Evolutionary conservation across 2,113 vertebrate genomes (phyloP).

Genomic region (Colius striatus): DNA sequence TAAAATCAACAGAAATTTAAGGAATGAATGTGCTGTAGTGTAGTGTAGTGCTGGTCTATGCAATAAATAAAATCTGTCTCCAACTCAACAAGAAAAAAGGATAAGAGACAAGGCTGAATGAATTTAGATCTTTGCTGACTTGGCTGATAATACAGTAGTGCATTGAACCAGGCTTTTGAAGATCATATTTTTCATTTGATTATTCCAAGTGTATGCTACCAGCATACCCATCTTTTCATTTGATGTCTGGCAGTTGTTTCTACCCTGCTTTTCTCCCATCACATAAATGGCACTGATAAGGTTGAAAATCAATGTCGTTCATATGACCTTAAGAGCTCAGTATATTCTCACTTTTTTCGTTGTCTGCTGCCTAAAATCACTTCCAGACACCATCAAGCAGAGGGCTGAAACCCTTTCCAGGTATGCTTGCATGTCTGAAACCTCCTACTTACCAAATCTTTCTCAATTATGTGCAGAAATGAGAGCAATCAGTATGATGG

Average conservation of each 20-base stretch:
- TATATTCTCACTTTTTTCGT: background rate
- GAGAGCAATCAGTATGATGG: background rate
- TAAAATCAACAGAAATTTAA: constrained; percentile 50
- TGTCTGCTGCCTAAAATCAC: background rate
- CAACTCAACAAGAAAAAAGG: background rate
- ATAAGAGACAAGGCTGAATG: background rate
- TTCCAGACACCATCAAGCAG: background rate
- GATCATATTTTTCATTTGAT: constrained; percentile 6
- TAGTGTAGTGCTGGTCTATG: background rate
- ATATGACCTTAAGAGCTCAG: background rate
- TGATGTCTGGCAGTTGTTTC: background rate
- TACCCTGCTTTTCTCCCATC: background rate
- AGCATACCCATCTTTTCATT: background rate
- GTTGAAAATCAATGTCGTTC: background rate
- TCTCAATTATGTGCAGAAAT: background rate
- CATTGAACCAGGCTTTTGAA: background rate
- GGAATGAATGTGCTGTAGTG: background rate
- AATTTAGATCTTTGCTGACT: constrained; percentile 29
- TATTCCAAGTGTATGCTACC: background rate
- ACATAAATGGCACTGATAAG: background rate
- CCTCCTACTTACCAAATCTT: background rate
- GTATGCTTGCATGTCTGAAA: background rate
- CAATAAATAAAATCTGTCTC: constrained; percentile 28
- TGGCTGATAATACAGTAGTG: background rate
- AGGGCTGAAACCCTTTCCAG: background rate